Conservation (phyloP, 2,797 vertebrate genomes). For the Eidolon dupreanum region DNA sequence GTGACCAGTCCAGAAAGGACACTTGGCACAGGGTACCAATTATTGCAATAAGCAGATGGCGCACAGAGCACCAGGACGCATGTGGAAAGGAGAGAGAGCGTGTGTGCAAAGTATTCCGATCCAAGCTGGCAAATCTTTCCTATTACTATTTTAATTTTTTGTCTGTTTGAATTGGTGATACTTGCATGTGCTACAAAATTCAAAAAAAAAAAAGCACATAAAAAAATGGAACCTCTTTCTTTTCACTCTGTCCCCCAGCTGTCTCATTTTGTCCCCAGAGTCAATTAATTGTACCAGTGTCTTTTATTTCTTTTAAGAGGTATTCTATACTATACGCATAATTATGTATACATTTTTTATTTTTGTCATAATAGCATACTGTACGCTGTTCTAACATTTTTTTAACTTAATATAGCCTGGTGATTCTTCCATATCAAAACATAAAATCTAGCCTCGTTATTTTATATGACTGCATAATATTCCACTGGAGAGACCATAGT, state of each 20-base stretch:
- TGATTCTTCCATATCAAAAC: not conserved
- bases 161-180: not conserved
- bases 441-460: not conserved
- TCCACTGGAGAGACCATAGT: not conserved
- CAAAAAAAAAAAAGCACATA: not conserved
- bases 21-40: fast-evolving
- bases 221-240: not conserved
- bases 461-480: constrained; percentile 65
- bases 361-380: not conserved
- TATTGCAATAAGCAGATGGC: fast-evolving
- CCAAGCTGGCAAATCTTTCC: not conserved
- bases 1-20: not conserved
- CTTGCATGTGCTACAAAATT: not conserved
- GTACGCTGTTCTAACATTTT: not conserved
- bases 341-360: not conserved
- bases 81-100: not conserved
- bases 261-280: too few relatives aligned
- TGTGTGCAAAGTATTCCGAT: fast-evolving
- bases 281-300: not conserved
- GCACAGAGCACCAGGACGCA: fast-evolving
- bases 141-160: not conserved
- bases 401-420: not conserved
- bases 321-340: not conserved
- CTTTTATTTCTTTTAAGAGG: not conserved
- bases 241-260: too few relatives aligned